Conservation (phyloP, 2,797 vertebrate genomes). For the Artibeus jamaicensis region DNA sequence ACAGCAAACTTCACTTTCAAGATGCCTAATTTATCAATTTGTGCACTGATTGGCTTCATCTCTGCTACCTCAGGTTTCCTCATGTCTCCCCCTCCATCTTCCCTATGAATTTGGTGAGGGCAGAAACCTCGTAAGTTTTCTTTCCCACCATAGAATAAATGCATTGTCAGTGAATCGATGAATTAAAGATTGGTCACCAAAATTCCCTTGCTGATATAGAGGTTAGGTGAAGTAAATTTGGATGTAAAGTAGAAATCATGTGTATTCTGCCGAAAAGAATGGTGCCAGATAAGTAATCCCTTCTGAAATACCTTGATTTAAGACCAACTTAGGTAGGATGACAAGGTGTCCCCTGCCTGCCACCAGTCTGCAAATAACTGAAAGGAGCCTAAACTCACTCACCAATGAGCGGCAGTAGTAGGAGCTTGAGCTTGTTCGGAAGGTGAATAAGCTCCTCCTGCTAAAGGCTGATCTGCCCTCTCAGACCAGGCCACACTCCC, state of each 20-base stretch:
- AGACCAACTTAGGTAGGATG: background rate
- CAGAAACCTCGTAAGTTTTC: background rate
- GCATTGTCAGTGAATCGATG: background rate
- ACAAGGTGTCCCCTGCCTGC: background rate
- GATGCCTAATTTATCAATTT: background rate
- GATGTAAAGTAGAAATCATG: background rate
- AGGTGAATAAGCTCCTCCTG: background rate
- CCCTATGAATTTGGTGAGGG: background rate
- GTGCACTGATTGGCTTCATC: background rate
- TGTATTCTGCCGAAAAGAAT: background rate
- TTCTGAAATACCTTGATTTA: background rate
- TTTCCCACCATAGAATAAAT: background rate
- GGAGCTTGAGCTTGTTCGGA: background rate
- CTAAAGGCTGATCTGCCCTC: background rate
- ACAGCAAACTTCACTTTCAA: background rate
- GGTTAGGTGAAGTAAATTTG: background rate
- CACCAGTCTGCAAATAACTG: background rate
- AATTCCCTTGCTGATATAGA: background rate
- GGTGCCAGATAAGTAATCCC: background rate
- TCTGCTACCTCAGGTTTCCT: background rate
- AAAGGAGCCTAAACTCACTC: background rate
- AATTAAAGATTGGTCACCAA: background rate
- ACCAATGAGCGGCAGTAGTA: fast-evolving
- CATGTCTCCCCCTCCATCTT: background rate
- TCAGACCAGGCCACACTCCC: background rate